Percentiles rank a stretch among this genome's conserved stretches.
phyloP scores from a whole-genome alignment of 2,797 vertebrate species.

The Tokudaia tokunoshimensis region DNA sequence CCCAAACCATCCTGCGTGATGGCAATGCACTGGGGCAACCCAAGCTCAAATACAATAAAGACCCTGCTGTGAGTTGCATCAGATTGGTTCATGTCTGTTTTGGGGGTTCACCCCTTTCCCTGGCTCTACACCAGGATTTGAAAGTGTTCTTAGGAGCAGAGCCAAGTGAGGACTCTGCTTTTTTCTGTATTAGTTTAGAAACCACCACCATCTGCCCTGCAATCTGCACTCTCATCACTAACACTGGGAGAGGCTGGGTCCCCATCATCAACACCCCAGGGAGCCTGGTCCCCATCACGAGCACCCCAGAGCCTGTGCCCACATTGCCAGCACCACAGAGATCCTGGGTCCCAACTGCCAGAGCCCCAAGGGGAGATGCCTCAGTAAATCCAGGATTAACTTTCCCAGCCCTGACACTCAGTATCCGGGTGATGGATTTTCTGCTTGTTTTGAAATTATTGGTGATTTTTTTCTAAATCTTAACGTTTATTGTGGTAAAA shows the following conservation, averaged over 20 bases:
- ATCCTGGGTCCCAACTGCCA: not conserved
- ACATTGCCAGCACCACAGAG: not conserved
- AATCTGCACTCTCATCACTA: no score
- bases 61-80: not conserved
- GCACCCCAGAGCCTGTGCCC: not conserved
- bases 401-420: not conserved
- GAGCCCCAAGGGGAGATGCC: not conserved
- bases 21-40: accelerated
- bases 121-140: not conserved
- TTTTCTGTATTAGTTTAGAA: not conserved
- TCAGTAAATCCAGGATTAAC: not conserved
- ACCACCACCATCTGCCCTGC: not conserved
- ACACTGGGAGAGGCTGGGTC: no score
- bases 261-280: no score
- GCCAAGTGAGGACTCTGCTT: not conserved
- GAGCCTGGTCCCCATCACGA: not conserved
- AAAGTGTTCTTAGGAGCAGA: not conserved
- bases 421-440: not conserved
- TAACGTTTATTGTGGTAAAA: not conserved
- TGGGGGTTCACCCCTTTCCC: not conserved
- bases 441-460: not conserved
- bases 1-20: not conserved
- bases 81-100: not conserved
- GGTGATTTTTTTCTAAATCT: not conserved
- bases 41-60: not conserved